These are phyloP conservation scores for Watersipora subatra DNA, from an alignment of 1,140 invertebrate genomes.

Conservation along the genomic window DNA sequence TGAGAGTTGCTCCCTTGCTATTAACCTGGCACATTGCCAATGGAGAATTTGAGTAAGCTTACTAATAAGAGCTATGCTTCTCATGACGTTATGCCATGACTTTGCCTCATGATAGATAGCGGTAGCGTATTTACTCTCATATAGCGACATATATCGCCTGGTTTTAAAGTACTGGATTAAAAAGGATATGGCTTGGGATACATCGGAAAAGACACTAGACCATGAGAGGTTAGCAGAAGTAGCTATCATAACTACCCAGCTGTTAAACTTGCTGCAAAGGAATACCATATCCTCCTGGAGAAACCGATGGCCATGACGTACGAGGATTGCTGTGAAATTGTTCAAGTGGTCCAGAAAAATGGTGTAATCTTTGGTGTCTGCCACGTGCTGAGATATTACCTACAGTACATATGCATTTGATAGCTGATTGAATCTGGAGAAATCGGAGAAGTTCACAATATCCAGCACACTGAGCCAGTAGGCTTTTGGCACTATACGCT, in stretches of 20 bases:
- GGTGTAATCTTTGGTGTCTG: constrained; percentile 39
- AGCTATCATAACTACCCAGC: constrained; percentile 40
- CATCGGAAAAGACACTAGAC: constrained; percentile 27
- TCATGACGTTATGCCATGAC: too few relatives aligned
- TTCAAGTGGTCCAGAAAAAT: constrained; percentile 29
- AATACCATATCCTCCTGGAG: constrained; percentile 44
- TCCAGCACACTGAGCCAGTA: constrained; percentile 43
- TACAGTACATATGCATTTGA: constrained; percentile 33
- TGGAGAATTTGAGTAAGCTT: too few relatives aligned
- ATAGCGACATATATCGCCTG: too few relatives aligned
- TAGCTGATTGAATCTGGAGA: constrained; percentile 37
- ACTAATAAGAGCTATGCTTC: too few relatives aligned
- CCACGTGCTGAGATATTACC: constrained; percentile 42
- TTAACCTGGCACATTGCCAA: too few relatives aligned
- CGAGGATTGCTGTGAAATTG: constrained; percentile 40
- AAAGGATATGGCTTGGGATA: constrained; percentile 20
- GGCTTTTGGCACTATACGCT: constrained; percentile 45
- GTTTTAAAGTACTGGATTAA: constrained; percentile 14
- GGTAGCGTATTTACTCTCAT: too few relatives aligned
- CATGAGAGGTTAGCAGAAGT: constrained; percentile 37
- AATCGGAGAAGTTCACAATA: constrained; percentile 42
- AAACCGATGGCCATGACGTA: constrained; percentile 44
- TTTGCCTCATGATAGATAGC: too few relatives aligned
- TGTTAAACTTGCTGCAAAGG: constrained; percentile 39
- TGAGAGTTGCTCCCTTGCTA: too few relatives aligned